Evolutionary conservation across 2,888 invertebrate genomes (phyloP).

Genomic region (Tachina grossa): DNA sequence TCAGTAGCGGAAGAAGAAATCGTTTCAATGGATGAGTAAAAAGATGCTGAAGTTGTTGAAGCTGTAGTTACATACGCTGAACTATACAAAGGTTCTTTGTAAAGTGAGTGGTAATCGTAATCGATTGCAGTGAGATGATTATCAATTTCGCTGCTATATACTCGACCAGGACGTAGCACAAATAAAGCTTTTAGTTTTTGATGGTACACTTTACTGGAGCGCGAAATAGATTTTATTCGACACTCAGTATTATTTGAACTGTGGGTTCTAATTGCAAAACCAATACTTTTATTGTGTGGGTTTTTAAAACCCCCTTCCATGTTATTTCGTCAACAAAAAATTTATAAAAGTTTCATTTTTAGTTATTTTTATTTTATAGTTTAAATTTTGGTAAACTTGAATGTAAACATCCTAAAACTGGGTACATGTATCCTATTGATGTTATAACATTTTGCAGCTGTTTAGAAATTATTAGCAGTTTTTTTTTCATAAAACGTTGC

Average conservation of each 20-base stretch:
- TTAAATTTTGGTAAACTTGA: background rate
- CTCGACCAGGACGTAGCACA: conserved; percentile 22
- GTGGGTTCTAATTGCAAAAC: conserved; percentile 42
- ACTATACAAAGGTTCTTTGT: conserved; percentile 2
- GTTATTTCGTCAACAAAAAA: conserved; percentile 29
- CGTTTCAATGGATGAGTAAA: background rate
- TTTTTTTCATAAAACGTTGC: background rate
- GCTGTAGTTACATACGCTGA: background rate
- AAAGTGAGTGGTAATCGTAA: conserved; percentile 39
- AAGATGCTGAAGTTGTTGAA: background rate
- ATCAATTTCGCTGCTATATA: conserved; percentile 5
- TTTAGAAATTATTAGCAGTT: background rate
- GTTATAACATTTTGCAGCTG: background rate
- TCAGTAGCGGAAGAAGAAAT: conserved; percentile 27
- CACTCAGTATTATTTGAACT: conserved; percentile 28
- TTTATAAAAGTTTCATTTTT: conserved; percentile 4
- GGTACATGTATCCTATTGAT: background rate
- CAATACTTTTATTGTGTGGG: conserved; percentile 38
- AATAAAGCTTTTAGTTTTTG: conserved; percentile 29
- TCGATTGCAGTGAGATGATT: conserved; percentile 21
- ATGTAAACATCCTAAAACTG: background rate
- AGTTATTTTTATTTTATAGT: background rate
- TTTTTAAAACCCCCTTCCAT: conserved; percentile 49
- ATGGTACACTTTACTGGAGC: background rate
- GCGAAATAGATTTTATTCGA: conserved; percentile 32